Conservation (phyloP, 2,888 invertebrate genomes). For the Pyrocoelia pectoralis region DNA sequence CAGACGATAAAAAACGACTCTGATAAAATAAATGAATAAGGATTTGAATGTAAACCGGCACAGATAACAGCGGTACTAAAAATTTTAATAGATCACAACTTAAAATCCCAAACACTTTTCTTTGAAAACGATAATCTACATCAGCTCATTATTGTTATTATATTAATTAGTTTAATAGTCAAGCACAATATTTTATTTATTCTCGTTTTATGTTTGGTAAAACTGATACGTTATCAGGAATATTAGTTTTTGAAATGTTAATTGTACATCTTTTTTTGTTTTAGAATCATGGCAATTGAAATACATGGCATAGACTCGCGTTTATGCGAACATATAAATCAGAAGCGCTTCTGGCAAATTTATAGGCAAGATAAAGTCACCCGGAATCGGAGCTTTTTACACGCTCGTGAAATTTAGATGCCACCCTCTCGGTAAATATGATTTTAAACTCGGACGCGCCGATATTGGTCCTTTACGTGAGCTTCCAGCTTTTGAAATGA, state of each 20-base stretch:
- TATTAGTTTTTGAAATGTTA: not conserved
- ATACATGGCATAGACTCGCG: conserved; percentile 41
- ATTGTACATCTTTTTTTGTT: conserved; percentile 27
- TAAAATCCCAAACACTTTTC: not conserved
- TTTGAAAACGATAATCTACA: not conserved
- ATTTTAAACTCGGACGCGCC: conserved; percentile 57
- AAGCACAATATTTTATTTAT: too few species aligned
- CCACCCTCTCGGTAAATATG: conserved; percentile 57
- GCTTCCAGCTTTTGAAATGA: conserved; percentile 53
- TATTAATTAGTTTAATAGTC: too few species aligned
- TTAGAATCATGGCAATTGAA: conserved; percentile 36
- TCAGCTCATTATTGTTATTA: too few species aligned
- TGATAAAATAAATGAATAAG: conserved; percentile 52
- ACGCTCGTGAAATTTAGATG: conserved; percentile 61
- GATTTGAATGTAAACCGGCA: conserved; percentile 48
- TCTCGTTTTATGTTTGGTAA: too few species aligned
- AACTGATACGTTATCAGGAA: too few species aligned
- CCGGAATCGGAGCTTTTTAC: conserved; percentile 62
- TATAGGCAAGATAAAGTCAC: conserved; percentile 62
- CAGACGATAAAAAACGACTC: conserved; percentile 48
- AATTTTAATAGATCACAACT: conserved; percentile 30
- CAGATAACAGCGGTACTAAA: conserved; percentile 39
- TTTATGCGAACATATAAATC: conserved; percentile 63
- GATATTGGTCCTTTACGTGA: conserved; percentile 57
- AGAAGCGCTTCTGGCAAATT: conserved; percentile 63